phyloP scores from a whole-genome alignment of 2,888 invertebrate species.

The Argyresthia albistria region DNA sequence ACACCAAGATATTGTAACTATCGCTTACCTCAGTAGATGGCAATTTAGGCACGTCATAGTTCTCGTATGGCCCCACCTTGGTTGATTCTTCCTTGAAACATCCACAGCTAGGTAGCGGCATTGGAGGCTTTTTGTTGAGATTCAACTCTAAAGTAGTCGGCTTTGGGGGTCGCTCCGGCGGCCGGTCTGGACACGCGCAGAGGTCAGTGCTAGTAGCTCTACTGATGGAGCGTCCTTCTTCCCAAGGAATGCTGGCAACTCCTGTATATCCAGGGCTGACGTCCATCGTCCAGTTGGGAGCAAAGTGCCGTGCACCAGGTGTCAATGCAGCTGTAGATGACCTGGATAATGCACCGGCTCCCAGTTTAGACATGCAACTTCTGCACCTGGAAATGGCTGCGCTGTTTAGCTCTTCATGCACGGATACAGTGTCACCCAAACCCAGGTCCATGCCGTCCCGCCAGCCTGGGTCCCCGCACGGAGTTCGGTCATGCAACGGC shows the following conservation, averaged over 20 bases:
- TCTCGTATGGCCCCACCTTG: conserved; percentile 76
- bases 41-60: conserved; percentile 83
- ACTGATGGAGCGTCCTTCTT: not conserved
- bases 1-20: too few relatives aligned
- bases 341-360: conserved; percentile 74
- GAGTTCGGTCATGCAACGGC: conserved; percentile 30
- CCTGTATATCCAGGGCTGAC: not conserved
- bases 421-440: conserved; percentile 20
- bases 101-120: conserved; percentile 33
- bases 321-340: conserved; percentile 69
- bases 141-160: conserved; percentile 13
- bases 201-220: conserved; percentile 13
- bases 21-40: conserved; percentile 67
- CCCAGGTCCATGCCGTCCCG: not conserved
- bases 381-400: conserved; percentile 75
- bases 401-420: conserved; percentile 25
- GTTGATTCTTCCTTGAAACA: conserved; percentile 5
- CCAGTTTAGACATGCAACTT: conserved; percentile 85
- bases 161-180: conserved; percentile 78
- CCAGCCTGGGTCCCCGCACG: not conserved
- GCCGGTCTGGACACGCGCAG: conserved; percentile 28
- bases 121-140: conserved; percentile 52
- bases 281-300: conserved; percentile 71
- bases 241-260: too few relatives aligned
- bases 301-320: conserved; percentile 62